phyloP scores from a whole-genome alignment of 2,888 invertebrate genomes.

The Acrobeloides nanus region DNA sequence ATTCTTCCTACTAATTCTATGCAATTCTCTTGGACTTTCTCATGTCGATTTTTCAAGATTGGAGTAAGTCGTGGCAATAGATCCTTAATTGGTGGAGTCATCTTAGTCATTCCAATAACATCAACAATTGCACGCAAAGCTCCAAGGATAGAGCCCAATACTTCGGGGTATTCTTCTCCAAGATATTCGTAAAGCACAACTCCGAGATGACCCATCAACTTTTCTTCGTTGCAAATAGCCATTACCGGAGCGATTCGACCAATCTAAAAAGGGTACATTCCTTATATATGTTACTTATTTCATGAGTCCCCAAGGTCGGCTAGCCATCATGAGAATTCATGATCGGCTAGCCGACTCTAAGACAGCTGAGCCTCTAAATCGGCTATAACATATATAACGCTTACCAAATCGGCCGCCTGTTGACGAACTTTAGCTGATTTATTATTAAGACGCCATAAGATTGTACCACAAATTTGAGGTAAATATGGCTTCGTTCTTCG shows the following conservation, averaged over 20 bases:
- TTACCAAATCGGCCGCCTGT: conserved; percentile 87
- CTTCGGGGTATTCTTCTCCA: conserved; percentile 98
- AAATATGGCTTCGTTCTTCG: conserved; percentile 95
- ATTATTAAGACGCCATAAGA: conserved; percentile 97
- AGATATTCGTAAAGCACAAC: conserved; percentile 97
- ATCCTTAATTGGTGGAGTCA: conserved; percentile 99
- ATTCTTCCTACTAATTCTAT: conserved; percentile 98
- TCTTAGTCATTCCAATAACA: conserved; percentile 99
- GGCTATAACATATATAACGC: too few relatives aligned
- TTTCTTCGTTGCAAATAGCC: conserved; percentile 99
- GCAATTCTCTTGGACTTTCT: conserved; percentile 96
- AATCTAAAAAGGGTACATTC: conserved; percentile 63
- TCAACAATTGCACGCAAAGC: conserved; percentile 98
- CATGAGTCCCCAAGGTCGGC: too few relatives aligned
- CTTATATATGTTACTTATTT: too few relatives aligned
- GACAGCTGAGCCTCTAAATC: too few relatives aligned
- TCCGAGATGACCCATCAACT: conserved; percentile 98
- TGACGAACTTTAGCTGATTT: conserved; percentile 97
- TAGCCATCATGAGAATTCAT: too few relatives aligned
- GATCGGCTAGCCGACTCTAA: too few relatives aligned
- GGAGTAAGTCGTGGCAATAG: conserved; percentile 89
- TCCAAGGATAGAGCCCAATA: conserved; percentile 91
- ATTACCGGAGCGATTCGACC: conserved; percentile 93
- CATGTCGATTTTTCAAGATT: conserved; percentile 84
- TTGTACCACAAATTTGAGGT: conserved; percentile 99